Evolutionary conservation across 2,797 vertebrate genomes (phyloP).

Genomic region (Bufotes viridis): DNA sequence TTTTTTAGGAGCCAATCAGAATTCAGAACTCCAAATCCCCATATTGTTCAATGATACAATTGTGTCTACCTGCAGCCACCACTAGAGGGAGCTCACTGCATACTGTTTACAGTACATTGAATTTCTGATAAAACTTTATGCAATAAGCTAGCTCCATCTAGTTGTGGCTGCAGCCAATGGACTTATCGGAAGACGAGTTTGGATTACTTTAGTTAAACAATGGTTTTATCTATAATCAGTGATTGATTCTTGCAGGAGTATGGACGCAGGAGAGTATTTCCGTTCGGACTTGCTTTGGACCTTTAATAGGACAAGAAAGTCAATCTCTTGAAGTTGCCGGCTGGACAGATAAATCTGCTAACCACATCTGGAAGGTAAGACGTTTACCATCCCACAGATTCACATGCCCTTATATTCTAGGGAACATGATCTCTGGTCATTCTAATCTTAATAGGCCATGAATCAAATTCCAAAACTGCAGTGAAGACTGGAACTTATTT

Average conservation of each 20-base stretch:
- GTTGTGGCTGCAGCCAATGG: not conserved
- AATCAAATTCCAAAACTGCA: not conserved
- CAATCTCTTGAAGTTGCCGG: constrained; percentile 90
- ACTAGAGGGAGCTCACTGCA: not conserved
- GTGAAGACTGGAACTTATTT: not conserved
- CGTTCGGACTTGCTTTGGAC: constrained; percentile 94
- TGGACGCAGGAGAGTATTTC: constrained; percentile 90
- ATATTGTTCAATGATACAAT: not conserved
- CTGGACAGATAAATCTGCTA: constrained; percentile 93
- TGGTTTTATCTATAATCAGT: too few species aligned
- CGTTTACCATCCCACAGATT: too few species aligned
- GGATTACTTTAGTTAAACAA: too few species aligned
- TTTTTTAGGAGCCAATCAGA: too few species aligned
- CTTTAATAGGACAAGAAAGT: constrained; percentile 94
- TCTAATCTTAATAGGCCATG: not conserved
- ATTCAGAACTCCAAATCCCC: not conserved
- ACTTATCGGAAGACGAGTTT: not conserved
- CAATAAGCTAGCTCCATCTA: not conserved
- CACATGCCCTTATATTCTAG: not conserved
- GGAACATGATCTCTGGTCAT: not conserved
- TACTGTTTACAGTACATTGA: not conserved
- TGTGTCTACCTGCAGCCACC: not conserved
- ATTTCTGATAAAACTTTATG: not conserved
- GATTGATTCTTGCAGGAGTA: constrained; percentile 79
- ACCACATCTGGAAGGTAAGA: constrained; percentile 96